phyloP scores from a whole-genome alignment of 2,888 invertebrate genomes.

The Oxytorus armatus region DNA sequence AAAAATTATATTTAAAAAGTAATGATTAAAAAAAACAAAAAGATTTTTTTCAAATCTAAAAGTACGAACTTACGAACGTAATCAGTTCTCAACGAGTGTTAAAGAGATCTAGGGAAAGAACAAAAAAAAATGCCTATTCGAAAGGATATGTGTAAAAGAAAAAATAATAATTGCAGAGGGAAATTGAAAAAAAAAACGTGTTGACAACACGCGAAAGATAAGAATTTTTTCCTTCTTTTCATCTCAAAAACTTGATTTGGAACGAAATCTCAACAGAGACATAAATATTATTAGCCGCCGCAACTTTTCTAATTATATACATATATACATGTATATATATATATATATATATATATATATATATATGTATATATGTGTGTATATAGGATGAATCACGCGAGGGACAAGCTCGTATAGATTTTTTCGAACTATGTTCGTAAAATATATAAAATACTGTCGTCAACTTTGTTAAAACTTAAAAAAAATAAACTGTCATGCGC shows the following conservation, averaged over 20 bases:
- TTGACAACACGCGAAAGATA: slow-evolving; percentile 56
- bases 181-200: slow-evolving; percentile 68
- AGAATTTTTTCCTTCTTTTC: slow-evolving; percentile 49
- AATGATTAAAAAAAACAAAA: slow-evolving; percentile 45
- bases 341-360: slow-evolving; percentile 25
- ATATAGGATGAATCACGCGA: slow-evolving; percentile 54
- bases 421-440: slow-evolving; percentile 76
- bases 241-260: slow-evolving; percentile 34
- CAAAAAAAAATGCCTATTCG: slow-evolving; percentile 73
- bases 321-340: slow-evolving; percentile 38
- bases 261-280: slow-evolving; percentile 53
- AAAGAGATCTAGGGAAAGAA: slow-evolving; percentile 78
- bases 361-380: slow-evolving; percentile 33
- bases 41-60: slow-evolving; percentile 70
- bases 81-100: slow-evolving; percentile 77
- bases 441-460: slow-evolving; percentile 79
- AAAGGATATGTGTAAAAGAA: slow-evolving; percentile 60
- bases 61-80: slow-evolving; percentile 75
- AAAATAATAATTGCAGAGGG: slow-evolving; percentile 72
- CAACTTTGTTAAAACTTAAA: slow-evolving; percentile 75
- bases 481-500: slow-evolving; percentile 67
- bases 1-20: slow-evolving; percentile 54
- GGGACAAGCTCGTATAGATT: slow-evolving; percentile 64
- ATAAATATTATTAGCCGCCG: slow-evolving; percentile 60
- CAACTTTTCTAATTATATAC: slow-evolving; percentile 51